These are phyloP conservation scores for Podocnemis expansa DNA, from an alignment of 2,113 vertebrate genomes.

Conservation along the genomic window DNA sequence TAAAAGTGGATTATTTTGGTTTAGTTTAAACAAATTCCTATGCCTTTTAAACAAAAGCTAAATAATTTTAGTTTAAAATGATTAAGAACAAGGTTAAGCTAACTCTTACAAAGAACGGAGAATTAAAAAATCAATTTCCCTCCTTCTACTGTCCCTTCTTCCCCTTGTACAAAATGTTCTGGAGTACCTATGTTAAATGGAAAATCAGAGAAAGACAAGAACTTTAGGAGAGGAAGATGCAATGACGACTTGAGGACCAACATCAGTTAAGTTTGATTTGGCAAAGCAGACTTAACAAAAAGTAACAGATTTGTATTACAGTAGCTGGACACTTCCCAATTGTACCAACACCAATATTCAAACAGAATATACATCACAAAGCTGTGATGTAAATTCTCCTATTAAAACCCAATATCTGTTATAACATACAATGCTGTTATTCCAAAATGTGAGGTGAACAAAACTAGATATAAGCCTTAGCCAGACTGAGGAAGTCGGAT, in stretches of 20 bases:
- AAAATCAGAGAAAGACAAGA: background rate
- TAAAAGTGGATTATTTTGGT: background rate
- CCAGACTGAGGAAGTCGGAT: no score
- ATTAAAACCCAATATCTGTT: background rate
- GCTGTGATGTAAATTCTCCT: background rate
- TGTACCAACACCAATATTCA: background rate
- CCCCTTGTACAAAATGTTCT: background rate
- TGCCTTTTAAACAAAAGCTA: background rate
- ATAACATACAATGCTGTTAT: background rate
- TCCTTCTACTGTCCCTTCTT: background rate
- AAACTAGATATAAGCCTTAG: slow-evolving; percentile 8
- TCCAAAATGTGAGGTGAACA: background rate
- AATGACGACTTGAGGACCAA: background rate
- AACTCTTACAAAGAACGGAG: no score
- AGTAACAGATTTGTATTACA: background rate
- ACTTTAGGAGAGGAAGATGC: background rate
- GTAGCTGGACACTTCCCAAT: background rate
- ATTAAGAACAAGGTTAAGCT: background rate
- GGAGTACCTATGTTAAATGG: background rate
- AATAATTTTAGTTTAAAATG: background rate
- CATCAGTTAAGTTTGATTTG: background rate
- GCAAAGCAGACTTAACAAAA: background rate
- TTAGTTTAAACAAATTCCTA: background rate
- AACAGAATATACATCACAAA: background rate
- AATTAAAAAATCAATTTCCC: no score